phyloP scores from a whole-genome alignment of 35 echinoderm and acorn worm species.

The Apostichopus japonicus region DNA sequence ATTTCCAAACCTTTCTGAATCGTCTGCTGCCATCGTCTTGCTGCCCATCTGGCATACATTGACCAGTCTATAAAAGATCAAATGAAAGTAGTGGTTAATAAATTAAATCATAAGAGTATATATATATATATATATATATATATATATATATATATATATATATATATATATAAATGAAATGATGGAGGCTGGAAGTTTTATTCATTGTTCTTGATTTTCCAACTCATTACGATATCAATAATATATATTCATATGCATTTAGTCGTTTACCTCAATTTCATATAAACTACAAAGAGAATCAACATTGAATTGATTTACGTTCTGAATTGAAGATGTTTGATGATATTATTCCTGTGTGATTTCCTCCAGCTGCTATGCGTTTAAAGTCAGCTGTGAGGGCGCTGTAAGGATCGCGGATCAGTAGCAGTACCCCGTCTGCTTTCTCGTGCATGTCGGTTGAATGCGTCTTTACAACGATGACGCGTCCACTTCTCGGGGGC shows the following conservation, averaged over 20 bases:
- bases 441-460: neutral
- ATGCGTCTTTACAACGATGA: constrained; percentile 53
- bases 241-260: too few species aligned
- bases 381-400: constrained; percentile 55
- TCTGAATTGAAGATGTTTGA: constrained; percentile 11
- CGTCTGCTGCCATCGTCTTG: constrained; percentile 18
- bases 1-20: constrained; percentile 25
- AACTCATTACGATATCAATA: too few species aligned
- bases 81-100: neutral
- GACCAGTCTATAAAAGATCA: constrained; percentile 62
- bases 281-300: too few species aligned
- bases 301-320: too few species aligned
- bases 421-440: constrained; percentile 30
- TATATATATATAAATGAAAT: too few species aligned
- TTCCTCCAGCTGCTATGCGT: neutral
- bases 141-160: too few species aligned
- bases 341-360: constrained; percentile 26
- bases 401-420: constrained; percentile 58
- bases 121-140: too few species aligned
- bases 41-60: constrained; percentile 37
- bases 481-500: constrained; percentile 3
- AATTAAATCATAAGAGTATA: neutral
- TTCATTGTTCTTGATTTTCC: too few species aligned
- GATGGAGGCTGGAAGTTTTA: too few species aligned
- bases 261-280: too few species aligned